Evolutionary conservation across 2,797 vertebrate genomes (phyloP), one percentile per base, ranked within the genome.

Genomic region (Smutsia gigantea): DNA sequence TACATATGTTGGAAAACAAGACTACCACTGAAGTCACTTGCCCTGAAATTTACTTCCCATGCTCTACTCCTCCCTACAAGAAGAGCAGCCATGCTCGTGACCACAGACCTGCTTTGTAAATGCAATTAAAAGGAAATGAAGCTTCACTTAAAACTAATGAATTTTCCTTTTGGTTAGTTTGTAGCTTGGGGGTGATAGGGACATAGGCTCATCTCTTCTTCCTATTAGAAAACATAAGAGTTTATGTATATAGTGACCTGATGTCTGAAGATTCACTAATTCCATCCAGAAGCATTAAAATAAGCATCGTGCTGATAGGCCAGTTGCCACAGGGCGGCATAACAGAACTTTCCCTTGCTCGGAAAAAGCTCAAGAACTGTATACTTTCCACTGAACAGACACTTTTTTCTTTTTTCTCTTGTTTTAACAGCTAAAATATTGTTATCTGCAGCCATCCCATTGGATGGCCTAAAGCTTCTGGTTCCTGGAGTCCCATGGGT

Each of bases 61-160:
- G 37, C 8, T 57, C 39, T 59, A 21, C 46, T 39, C n/a, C 81
- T 75, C 17, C 42, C 4, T 4, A 55, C n/a, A 37, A 42, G 93
- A 78, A 75, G 53, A 27, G n/a, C 34, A 3, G 39, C 11, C 7
- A 0, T 49, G 82, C 49, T 74, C 23, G 5, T n/a, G 21, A 71
- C 78, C 13, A 17, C 63, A 83, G 68, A 51, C 2, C 42, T 55
- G 18, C 87, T 90, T 90, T 78, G 55, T 23, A 81, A 49, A 94
- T 19, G 77, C 51, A 87, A 89, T 90, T 64, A 55, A 72, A 85
- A 86, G 39, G 46, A 91, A 90, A 86, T 31, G 57, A 93, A 95
- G 66, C 93, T 96, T 87, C 37, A 53, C 68, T 61, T 74, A 66
- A 95, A 93, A 93, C 27, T 59, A 66, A 87, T 93, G 51, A 79